Conservation (phyloP, 2,888 invertebrate genomes). For the Lasioglossum oenotherae region DNA sequence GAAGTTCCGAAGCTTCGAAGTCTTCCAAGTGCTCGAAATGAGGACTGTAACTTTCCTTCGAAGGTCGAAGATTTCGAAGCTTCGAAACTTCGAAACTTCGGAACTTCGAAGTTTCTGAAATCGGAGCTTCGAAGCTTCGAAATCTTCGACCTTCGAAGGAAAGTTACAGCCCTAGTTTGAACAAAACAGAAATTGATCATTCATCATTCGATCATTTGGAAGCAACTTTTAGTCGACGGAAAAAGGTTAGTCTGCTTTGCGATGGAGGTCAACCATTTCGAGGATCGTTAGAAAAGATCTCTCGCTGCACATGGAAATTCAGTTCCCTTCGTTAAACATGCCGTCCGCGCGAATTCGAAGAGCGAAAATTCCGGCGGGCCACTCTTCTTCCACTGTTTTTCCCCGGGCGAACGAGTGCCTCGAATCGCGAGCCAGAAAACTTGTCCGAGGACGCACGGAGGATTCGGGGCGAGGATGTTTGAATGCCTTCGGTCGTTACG, state of each 20-base stretch:
- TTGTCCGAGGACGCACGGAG: not conserved
- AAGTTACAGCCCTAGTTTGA: too few species aligned
- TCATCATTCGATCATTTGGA: not conserved
- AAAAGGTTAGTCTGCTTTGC: constrained; percentile 38
- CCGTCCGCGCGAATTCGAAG: not conserved
- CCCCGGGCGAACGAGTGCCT: not conserved
- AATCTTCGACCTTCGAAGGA: too few species aligned
- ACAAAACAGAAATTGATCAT: not conserved
- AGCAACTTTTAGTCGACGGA: constrained; percentile 37
- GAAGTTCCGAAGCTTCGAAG: too few species aligned
- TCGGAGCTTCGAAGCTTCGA: too few species aligned
- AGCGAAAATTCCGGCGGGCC: not conserved
- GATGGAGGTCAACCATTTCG: constrained; percentile 57
- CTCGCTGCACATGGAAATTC: constrained; percentile 28
- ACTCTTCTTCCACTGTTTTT: not conserved
- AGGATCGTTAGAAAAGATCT: constrained; percentile 48
- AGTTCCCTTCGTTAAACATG: constrained; percentile 36
- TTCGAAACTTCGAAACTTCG: too few species aligned
- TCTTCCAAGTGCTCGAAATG: too few species aligned
- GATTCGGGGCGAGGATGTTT: not conserved
- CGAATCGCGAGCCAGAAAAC: not conserved
- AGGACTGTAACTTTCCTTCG: too few species aligned
- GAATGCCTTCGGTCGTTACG: not conserved
- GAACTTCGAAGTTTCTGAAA: too few species aligned
- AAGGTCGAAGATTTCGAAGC: too few species aligned